phyloP scores from a whole-genome alignment of 2,797 vertebrate genomes.

The Cetoscarus ocellatus region DNA sequence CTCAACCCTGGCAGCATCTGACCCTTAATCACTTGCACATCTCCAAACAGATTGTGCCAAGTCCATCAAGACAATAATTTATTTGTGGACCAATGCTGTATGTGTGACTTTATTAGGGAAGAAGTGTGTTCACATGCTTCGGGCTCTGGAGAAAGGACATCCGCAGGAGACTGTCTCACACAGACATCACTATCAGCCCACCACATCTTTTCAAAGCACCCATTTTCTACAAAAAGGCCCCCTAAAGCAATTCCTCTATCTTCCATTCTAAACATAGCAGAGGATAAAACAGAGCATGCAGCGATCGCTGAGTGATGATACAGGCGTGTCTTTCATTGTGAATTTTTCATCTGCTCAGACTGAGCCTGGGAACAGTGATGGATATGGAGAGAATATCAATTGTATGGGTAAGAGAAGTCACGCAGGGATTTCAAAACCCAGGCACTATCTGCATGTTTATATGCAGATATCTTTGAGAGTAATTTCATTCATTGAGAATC shows the following conservation, averaged over 20 bases:
- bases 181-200: constrained; percentile 67
- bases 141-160: constrained; percentile 41
- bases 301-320: constrained; percentile 72
- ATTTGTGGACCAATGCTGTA: constrained; percentile 54
- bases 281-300: constrained; percentile 72
- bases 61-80: constrained; percentile 69
- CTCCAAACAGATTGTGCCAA: constrained; percentile 58
- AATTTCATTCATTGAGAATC: constrained; percentile 35
- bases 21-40: constrained; percentile 44
- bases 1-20: constrained; percentile 37
- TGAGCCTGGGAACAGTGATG: constrained; percentile 65
- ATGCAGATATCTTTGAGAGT: constrained; percentile 59
- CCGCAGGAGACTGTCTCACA: constrained; percentile 40
- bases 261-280: constrained; percentile 76
- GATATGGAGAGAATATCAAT: constrained; percentile 75
- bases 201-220: constrained; percentile 73
- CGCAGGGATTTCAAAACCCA: constrained; percentile 56
- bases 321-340: constrained; percentile 72
- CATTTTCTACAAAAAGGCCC: constrained; percentile 76
- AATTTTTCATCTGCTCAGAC: constrained; percentile 72
- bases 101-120: constrained; percentile 55
- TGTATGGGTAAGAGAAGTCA: constrained; percentile 60
- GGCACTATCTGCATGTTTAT: constrained; percentile 54
- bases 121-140: constrained; percentile 30
- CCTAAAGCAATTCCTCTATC: constrained; percentile 71